Percentiles rank a stretch among this genome's conserved stretches.
Evolutionary conservation across 1,140 invertebrate genomes (phyloP).

Genomic region (Nasonia vitripennis): DNA sequence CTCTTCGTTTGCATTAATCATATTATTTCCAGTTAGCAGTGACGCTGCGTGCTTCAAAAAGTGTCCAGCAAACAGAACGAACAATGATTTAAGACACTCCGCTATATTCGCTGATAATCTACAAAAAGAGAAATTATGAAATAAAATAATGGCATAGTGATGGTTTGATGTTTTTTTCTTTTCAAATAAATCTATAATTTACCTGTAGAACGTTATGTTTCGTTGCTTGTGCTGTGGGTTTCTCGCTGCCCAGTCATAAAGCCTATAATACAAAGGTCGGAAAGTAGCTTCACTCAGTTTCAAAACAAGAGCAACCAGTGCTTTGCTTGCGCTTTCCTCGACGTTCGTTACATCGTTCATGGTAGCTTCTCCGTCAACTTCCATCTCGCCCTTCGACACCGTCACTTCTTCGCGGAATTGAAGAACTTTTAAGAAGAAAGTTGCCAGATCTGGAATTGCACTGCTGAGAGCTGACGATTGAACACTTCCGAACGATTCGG

Average conservation of each 20-base stretch:
- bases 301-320: conserved; percentile 85
- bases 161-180: neutral
- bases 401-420: conserved; percentile 79
- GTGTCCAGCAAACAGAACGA: conserved; percentile 91
- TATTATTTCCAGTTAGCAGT: conserved; percentile 77
- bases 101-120: conserved; percentile 86
- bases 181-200: conserved; percentile 44
- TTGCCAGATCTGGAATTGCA: conserved; percentile 80
- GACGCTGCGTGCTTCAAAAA: conserved; percentile 87
- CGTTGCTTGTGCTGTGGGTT: conserved; percentile 79
- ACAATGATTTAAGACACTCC: conserved; percentile 89
- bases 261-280: conserved; percentile 88
- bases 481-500: conserved; percentile 80
- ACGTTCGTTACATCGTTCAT: conserved; percentile 73
- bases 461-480: conserved; percentile 78
- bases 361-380: conserved; percentile 66
- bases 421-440: conserved; percentile 85
- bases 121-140: conserved; percentile 65
- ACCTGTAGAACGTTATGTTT: conserved; percentile 87
- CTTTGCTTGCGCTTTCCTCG: conserved; percentile 84
- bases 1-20: conserved; percentile 62
- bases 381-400: conserved; percentile 66
- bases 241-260: conserved; percentile 89
- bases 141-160: conserved; percentile 56
- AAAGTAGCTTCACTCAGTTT: conserved; percentile 93